Base-by-base conservation (phyloP, 2,888 invertebrate species). In the Resseliella maxima region DNA sequence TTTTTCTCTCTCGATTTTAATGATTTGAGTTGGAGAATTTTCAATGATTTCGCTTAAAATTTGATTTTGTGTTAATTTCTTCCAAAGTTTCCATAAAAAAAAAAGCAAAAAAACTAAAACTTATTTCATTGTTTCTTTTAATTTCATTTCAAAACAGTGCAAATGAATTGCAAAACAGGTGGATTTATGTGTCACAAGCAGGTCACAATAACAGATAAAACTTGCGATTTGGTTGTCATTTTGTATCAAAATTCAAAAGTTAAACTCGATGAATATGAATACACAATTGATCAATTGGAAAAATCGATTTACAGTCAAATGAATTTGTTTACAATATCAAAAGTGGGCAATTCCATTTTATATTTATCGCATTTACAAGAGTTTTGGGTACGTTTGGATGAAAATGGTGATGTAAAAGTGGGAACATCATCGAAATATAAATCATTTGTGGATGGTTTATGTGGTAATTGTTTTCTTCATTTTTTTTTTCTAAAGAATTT, bases 391-490 rank as follows among this genome's bases (percentile, higher is more conserved):
- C 92, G 94, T 0, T 95, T 95, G 91, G 94, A 94, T 89, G 92
- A 92, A 3, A 93, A 94, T 86, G 94, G 94, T 1, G 94, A 94
- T 89, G 92, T 94, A 0, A 95, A 94, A 90, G 92, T 97, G 88
- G 95, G 95, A 87, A 94, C 96, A 0, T 92, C 93, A 0, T 93
- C 93, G 86, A 93, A 93, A 88, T 92, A 94, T 88, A 90, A 92
- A 87, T 92, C 93, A 12, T 92, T 93, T 72, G 94, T 96, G 0
- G 95, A 96, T 88, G 97, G 97, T 0, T 91, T 97, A 15, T 97
- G 97, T 89, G 97, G n/a, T n/a, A n/a, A n/a, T n/a, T n/a, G n/a
- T n/a, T n/a, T n/a, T n/a, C n/a, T n/a, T n/a, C n/a, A n/a, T n/a
- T n/a, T n/a, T n/a, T n/a, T n/a, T n/a, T n/a, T n/a, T n/a, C n/a